Base-by-base conservation (phyloP, 1,140 invertebrate genomes). In the Zaprionus tsacasi region DNA sequence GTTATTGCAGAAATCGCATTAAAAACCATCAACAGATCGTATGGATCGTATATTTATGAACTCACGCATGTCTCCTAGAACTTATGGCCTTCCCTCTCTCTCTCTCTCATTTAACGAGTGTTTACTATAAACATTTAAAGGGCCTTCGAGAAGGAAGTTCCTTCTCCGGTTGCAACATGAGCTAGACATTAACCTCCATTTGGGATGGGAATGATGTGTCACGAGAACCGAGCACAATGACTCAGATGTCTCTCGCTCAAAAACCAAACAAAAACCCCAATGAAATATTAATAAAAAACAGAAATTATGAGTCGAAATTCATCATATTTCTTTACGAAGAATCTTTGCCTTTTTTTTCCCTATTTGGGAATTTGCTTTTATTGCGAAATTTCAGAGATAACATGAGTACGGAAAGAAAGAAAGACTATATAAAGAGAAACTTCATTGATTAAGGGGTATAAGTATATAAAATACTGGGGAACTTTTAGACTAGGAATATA, bases 91-190 rank as follows among this genome's bases (percentile, higher is more conserved):
- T 40, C 40, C 0, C 1, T 40, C 38, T 40, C 7, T 6, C 12
- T 2, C 40, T 25, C 45, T 50, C 3, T 25, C 4, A 50, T 21
- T 50, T 50, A 21, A 50, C 45, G 17, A 50, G 45, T 50, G 15
- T 50, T 50, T 50, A 17, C 17, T 25, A 50, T 50, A 50, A 50
- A 50, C 17, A 50, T 50, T 50, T 50, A 50, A 50, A 10, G 11
- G 11, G 10, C 45, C 5, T 17, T 45, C 15, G n/a, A 11, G 6
- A 50, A 50, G 45, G 45, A 50, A 50, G 45, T 21, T 11, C 17
- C 45, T 17, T 50, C 45, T 50, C 45, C 25, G 45, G 45, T 25
- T 50, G 45, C 45, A 50, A 25, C 45, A 50, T 50, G 7, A 25
- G 17, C 4, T 50, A 17, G 45, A 50, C 45, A 50, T 50, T 25